A percentile compares a stretch with the other conserved stretches of the same genome.
Conservation (phyloP, 2,888 invertebrate genomes). For the Xestia ashworthii region DNA sequence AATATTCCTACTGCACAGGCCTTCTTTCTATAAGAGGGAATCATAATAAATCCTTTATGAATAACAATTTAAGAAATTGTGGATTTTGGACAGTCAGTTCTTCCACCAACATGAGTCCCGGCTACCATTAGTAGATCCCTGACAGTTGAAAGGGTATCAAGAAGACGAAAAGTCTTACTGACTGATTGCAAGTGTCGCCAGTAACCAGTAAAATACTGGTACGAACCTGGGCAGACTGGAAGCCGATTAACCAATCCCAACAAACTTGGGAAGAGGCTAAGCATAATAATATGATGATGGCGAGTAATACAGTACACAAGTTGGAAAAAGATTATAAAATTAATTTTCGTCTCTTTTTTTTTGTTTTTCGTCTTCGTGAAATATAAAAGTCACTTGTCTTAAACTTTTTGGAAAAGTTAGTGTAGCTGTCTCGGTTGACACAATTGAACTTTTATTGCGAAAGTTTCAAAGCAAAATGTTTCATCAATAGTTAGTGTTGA, state of each 20-base stretch:
- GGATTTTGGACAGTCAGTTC: too few species aligned
- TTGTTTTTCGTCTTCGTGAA: not conserved
- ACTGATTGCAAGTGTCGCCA: not conserved
- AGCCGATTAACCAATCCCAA: not conserved
- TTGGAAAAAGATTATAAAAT: not conserved
- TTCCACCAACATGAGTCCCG: too few species aligned
- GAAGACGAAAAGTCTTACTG: not conserved
- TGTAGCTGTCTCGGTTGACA: not conserved
- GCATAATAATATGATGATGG: too few species aligned
- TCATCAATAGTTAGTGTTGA: slow-evolving; percentile 3
- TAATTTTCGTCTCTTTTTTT: not conserved
- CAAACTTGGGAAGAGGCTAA: not conserved
- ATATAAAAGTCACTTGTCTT: slow-evolving; percentile 14
- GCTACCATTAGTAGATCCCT: not conserved
- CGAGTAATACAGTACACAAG: not conserved
- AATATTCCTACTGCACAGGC: too few species aligned
- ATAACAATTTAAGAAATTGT: too few species aligned
- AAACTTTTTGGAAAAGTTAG: slow-evolving; percentile 4
- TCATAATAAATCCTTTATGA: not conserved
- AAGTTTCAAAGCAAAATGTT: slow-evolving; percentile 11
- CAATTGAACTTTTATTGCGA: slow-evolving; percentile 25
- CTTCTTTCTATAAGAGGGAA: too few species aligned
- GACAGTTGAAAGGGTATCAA: not conserved
- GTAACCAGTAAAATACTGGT: not conserved
- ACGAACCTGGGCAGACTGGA: not conserved